Conservation (phyloP, 2,797 vertebrate species). For the Morus bassanus region DNA sequence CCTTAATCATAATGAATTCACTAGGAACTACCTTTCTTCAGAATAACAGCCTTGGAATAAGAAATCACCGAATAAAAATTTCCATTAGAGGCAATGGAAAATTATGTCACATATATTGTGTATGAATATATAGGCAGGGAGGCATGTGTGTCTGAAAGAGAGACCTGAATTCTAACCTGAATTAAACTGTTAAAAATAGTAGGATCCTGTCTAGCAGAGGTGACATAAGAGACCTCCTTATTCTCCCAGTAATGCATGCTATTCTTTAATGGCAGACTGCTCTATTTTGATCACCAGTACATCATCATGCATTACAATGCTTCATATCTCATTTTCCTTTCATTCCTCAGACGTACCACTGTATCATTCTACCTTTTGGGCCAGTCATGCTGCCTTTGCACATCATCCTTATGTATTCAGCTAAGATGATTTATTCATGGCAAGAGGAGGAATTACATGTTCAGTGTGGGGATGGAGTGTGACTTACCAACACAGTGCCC, state of each 20-base stretch:
- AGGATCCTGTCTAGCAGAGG: neutral
- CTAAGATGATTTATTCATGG: neutral
- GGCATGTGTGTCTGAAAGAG: neutral
- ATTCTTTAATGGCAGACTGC: constrained; percentile 3
- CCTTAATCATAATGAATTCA: neutral
- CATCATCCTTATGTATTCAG: neutral
- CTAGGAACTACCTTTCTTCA: neutral
- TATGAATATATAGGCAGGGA: neutral
- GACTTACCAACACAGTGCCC: neutral
- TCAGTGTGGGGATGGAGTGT: neutral
- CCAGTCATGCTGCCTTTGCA: neutral
- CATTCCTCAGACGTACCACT: neutral
- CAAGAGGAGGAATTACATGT: neutral
- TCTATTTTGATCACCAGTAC: neutral
- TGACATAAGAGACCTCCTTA: neutral
- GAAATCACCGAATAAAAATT: constrained; percentile 1
- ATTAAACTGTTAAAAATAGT: constrained; percentile 41
- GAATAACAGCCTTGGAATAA: neutral
- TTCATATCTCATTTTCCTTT: neutral
- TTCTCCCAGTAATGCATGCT: neutral
- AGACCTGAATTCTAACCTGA: constrained; percentile 45
- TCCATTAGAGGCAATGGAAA: neutral
- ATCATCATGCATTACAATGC: neutral
- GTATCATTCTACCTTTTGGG: neutral
- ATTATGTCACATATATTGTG: neutral